Percentiles rank a stretch among this genome's conserved stretches.
phyloP scores from a whole-genome alignment of 2,888 invertebrate species.

The Protophormia terraenovae region DNA sequence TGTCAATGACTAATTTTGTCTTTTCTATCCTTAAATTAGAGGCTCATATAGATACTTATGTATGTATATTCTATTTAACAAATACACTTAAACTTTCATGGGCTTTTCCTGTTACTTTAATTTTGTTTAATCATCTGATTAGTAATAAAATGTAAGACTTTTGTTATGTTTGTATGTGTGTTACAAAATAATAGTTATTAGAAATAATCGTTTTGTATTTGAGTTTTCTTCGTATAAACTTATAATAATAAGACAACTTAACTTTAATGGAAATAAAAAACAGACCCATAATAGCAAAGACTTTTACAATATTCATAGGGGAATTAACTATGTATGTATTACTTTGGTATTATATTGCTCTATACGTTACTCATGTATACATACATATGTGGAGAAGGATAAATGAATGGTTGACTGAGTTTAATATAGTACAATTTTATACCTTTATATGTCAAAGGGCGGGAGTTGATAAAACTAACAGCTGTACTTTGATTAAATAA shows the following conservation, averaged over 20 bases:
- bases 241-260: constrained; percentile 12
- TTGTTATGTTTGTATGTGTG: background rate
- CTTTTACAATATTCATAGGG: constrained; percentile 38
- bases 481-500: constrained; percentile 67
- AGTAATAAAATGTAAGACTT: constrained; percentile 32
- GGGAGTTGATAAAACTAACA: constrained; percentile 63
- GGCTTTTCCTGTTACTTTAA: constrained; percentile 1
- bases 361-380: background rate
- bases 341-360: background rate
- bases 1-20: background rate
- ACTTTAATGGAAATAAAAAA: background rate
- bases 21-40: background rate
- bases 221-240: background rate
- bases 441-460: constrained; percentile 46
- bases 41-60: background rate
- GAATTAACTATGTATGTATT: constrained; percentile 33
- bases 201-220: constrained; percentile 16
- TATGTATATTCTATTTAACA: background rate
- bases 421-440: constrained; percentile 24
- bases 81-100: background rate
- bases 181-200: constrained; percentile 45
- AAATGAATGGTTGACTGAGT: constrained; percentile 32
- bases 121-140: constrained; percentile 19
- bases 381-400: background rate
- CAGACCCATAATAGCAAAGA: constrained; percentile 1